These are phyloP conservation scores for Drosophila maculinotata DNA, from an alignment of 2,888 invertebrate species.

Conservation along the genomic window DNA sequence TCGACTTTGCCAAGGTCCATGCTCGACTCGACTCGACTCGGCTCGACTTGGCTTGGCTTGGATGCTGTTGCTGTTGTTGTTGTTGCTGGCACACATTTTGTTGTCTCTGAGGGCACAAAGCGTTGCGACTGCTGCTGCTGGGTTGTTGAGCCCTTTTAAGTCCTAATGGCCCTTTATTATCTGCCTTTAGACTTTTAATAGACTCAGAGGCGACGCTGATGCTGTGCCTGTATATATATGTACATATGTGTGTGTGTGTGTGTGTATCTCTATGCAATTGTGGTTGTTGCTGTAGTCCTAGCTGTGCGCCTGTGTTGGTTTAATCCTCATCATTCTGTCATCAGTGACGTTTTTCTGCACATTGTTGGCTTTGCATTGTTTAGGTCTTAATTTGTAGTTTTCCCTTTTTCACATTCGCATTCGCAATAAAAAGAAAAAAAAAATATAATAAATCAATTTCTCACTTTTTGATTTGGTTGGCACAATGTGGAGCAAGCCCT, in stretches of 20 bases:
- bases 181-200: constrained; percentile 85
- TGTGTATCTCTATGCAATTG: constrained; percentile 48
- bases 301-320: constrained; percentile 62
- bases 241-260: constrained; percentile 23
- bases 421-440: constrained; percentile 44
- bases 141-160: constrained; percentile 84
- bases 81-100: constrained; percentile 39
- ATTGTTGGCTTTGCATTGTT: constrained; percentile 73
- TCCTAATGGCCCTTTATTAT: constrained; percentile 85
- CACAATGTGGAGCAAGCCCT: constrained; percentile 27
- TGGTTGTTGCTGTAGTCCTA: constrained; percentile 44
- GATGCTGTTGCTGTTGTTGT: constrained; percentile 33
- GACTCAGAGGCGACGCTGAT: constrained; percentile 82
- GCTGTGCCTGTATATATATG: constrained; percentile 23
- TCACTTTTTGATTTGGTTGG: constrained; percentile 62
- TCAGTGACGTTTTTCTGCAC: constrained; percentile 82
- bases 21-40: constrained; percentile 32
- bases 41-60: constrained; percentile 15
- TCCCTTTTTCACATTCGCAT: constrained; percentile 47
- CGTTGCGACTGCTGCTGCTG: constrained; percentile 60
- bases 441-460: constrained; percentile 19
- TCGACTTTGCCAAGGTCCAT: constrained; percentile 74
- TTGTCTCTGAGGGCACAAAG: constrained; percentile 56
- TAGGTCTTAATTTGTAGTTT: constrained; percentile 74
- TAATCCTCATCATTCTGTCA: constrained; percentile 85